phyloP scores from a whole-genome alignment of 2,113 vertebrate genomes.

The Potamarius usumacintae region DNA sequence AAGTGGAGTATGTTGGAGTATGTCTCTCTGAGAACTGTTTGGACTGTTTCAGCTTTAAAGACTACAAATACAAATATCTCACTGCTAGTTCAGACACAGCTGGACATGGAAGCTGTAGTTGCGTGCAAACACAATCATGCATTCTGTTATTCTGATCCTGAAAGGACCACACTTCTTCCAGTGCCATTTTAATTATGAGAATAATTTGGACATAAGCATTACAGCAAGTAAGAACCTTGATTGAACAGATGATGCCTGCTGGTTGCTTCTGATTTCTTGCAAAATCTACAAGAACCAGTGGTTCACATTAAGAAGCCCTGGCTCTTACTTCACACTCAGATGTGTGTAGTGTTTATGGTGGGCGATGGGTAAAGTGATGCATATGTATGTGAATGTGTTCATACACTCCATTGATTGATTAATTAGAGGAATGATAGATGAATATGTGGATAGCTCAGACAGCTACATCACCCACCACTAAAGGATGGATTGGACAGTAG shows the following conservation, averaged over 20 bases:
- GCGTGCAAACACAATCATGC: not conserved
- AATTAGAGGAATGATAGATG: conserved; percentile 43
- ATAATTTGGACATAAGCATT: conserved; percentile 2
- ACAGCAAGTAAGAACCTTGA: not conserved
- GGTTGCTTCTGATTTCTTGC: conserved; percentile 4
- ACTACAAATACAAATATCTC: not conserved
- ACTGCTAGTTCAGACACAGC: not conserved
- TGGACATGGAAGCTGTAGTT: not conserved
- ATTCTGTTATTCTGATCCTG: not conserved
- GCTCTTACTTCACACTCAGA: not conserved
- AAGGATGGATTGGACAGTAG: conserved; percentile 22
- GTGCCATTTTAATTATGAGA: conserved; percentile 51
- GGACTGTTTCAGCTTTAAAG: not conserved
- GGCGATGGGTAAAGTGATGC: not conserved
- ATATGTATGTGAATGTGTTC: conserved; percentile 2
- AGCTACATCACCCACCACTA: conserved; percentile 24
- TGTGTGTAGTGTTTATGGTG: conserved; percentile 7
- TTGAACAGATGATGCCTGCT: conserved; percentile 13
- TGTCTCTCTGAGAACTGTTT: not conserved
- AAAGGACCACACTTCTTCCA: not conserved
- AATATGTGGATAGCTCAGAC: conserved; percentile 40
- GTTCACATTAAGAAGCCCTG: not conserved
- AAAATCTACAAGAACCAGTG: conserved; percentile 10
- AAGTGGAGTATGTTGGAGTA: not conserved
- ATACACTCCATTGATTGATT: conserved; percentile 36